These are phyloP conservation scores for Agonopterix arenella DNA, from an alignment of 2,888 invertebrate species.

Conservation along the genomic window DNA sequence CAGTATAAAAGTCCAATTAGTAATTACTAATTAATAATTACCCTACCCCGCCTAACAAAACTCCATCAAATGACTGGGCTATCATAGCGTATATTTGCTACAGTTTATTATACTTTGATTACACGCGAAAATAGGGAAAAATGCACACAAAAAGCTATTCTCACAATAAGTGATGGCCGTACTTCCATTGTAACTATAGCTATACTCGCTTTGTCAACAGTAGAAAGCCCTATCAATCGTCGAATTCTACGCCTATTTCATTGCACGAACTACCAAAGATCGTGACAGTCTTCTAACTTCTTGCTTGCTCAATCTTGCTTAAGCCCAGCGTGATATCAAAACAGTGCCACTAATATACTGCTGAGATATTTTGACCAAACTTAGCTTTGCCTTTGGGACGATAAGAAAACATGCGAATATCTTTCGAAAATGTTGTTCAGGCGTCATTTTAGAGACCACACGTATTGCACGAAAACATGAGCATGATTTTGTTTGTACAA, in stretches of 20 bases:
- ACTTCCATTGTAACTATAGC: too few species aligned
- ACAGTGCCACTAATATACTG: not conserved
- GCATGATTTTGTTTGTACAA: not conserved
- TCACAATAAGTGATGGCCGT: too few species aligned
- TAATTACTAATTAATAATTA: too few species aligned
- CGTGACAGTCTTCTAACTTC: not conserved
- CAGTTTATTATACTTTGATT: too few species aligned
- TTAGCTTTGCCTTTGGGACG: not conserved
- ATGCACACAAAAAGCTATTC: too few species aligned
- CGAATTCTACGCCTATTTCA: not conserved
- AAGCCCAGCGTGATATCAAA: not conserved
- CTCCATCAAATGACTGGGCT: too few species aligned
- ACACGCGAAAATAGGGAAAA: too few species aligned
- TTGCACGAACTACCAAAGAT: not conserved
- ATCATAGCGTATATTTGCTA: too few species aligned
- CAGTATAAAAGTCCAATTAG: too few species aligned
- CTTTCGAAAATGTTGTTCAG: not conserved
- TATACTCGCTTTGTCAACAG: not conserved
- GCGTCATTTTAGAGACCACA: not conserved
- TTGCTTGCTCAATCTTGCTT: not conserved
- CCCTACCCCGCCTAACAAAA: too few species aligned
- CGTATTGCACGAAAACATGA: not conserved
- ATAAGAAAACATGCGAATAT: not conserved
- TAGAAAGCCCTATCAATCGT: conserved; percentile 3
- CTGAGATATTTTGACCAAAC: not conserved